A percentile compares a stretch with the other conserved stretches of the same genome.
Evolutionary conservation across 2,888 invertebrate species (phyloP).

Genomic region (Drosophila nr. medialis): DNA sequence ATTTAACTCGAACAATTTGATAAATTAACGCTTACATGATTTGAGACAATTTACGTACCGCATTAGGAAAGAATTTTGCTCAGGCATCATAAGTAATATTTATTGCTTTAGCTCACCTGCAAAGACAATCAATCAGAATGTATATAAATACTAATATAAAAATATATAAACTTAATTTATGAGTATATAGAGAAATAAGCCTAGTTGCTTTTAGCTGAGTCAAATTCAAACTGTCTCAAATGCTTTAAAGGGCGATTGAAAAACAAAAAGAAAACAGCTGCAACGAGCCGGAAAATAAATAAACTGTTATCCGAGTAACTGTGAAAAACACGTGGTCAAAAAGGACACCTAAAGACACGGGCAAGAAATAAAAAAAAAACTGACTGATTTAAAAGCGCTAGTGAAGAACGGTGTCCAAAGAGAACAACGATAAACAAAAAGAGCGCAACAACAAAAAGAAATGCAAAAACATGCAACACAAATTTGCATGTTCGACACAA

Average conservation of each 20-base stretch:
- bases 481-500: slow-evolving; percentile 74
- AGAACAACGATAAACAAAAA: slow-evolving; percentile 6
- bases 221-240: background rate
- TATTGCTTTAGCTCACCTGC: slow-evolving; percentile 55
- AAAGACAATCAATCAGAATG: slow-evolving; percentile 39
- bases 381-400: slow-evolving; percentile 26
- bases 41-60: slow-evolving; percentile 19
- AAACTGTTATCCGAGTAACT: slow-evolving; percentile 24
- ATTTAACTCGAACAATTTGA: background rate
- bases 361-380: slow-evolving; percentile 17
- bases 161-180: background rate
- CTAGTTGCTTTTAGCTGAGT: background rate
- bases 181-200: background rate
- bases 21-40: background rate
- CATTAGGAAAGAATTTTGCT: background rate
- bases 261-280: slow-evolving; percentile 11
- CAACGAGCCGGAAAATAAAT: slow-evolving; percentile 56
- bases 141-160: background rate
- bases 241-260: background rate
- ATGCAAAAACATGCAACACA: slow-evolving; percentile 55
- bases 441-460: slow-evolving; percentile 2
- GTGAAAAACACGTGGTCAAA: slow-evolving; percentile 1
- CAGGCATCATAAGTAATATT: background rate
- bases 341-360: background rate
- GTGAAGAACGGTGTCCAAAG: slow-evolving; percentile 14